Evolutionary conservation across 2,797 vertebrate genomes (phyloP).

Genomic region (Ateles fusciceps): DNA sequence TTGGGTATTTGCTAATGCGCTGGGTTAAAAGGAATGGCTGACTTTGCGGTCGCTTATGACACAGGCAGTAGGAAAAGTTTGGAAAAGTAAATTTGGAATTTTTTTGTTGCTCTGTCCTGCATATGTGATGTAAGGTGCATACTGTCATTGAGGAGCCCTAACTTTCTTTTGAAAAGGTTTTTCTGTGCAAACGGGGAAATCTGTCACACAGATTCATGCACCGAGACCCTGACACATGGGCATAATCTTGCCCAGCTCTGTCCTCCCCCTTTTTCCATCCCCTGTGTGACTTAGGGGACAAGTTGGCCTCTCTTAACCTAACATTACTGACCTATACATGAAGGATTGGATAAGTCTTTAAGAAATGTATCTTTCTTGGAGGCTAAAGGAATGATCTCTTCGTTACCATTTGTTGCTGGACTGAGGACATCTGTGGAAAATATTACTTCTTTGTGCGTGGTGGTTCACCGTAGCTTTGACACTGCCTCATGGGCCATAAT

Average conservation of each 20-base stretch:
- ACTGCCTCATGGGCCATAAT: not conserved
- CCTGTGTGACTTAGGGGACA: not conserved
- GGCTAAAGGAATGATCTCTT: not conserved
- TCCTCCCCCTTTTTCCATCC: not conserved
- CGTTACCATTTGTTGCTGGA: not conserved
- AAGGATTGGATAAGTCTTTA: not conserved
- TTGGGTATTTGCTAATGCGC: not conserved
- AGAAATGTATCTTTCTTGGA: not conserved
- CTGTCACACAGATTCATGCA: not conserved
- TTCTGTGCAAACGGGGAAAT: not conserved
- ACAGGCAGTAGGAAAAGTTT: not conserved
- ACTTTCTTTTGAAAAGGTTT: slow-evolving; percentile 9
- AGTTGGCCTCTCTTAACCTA: not conserved
- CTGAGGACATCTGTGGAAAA: not conserved
- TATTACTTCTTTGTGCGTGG: not conserved
- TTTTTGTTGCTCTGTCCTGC: not conserved
- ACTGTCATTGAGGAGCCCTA: not conserved
- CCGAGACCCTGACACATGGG: not conserved
- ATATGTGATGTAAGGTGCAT: not conserved
- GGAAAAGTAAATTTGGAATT: not conserved
- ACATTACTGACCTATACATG: not conserved
- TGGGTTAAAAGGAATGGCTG: not conserved
- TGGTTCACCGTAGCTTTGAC: not conserved
- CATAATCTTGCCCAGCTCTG: not conserved
- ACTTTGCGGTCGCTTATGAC: not conserved